These are phyloP conservation scores for Coracias cyanogaster DNA, from an alignment of 2,797 vertebrate species.

Conservation along the genomic window DNA sequence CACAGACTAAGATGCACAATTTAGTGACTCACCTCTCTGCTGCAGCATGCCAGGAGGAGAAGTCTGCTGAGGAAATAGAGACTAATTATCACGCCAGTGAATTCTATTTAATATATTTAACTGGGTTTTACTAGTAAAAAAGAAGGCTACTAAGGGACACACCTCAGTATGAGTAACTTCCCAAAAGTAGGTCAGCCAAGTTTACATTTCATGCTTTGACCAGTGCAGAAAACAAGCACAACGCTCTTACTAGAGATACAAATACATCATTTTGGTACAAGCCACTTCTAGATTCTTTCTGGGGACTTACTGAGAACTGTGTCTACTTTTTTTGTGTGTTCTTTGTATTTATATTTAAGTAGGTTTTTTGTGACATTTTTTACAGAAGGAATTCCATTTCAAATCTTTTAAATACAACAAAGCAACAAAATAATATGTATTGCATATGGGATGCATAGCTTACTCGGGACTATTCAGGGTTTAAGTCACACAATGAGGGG, in stretches of 20 bases:
- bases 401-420: not conserved
- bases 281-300: not conserved
- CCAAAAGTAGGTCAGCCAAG: slow-evolving; percentile 57
- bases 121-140: not conserved
- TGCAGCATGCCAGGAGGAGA: not conserved
- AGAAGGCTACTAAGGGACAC: not conserved
- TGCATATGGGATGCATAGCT: not conserved
- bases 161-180: slow-evolving; percentile 40
- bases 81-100: not conserved
- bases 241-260: not conserved
- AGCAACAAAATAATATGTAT: not conserved
- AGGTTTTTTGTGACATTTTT: not conserved
- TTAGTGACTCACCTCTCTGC: not conserved
- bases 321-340: not conserved
- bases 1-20: not conserved
- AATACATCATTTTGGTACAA: not conserved
- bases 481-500: not conserved
- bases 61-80: not conserved
- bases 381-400: not conserved
- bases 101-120: not conserved
- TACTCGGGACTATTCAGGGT: not conserved
- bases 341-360: not conserved
- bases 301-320: not conserved
- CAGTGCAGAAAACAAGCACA: not conserved
- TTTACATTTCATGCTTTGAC: not conserved